A percentile compares a stretch with the other conserved stretches of the same genome.
phyloP scores from a whole-genome alignment of 2,113 vertebrate species.

The Macrotus californicus region DNA sequence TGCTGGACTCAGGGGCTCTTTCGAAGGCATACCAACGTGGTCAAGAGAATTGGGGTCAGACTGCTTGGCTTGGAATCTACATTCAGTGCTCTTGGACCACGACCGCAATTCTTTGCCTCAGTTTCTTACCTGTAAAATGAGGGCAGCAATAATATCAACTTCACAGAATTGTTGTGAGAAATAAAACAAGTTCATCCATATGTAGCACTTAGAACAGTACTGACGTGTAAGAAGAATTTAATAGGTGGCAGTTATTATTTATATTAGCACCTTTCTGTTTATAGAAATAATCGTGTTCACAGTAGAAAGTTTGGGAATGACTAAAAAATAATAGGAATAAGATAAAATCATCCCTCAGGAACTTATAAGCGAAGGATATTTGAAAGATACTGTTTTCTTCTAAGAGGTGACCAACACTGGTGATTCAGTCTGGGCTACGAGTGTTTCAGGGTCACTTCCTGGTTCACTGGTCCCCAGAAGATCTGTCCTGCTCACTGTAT shows the following conservation, averaged over 20 bases:
- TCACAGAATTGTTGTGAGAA: neutral
- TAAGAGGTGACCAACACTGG: neutral
- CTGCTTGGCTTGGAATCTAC: neutral
- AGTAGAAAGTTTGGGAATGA: neutral
- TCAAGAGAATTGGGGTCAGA: neutral
- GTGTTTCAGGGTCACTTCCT: neutral
- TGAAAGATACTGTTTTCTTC: neutral
- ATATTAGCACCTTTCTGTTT: neutral
- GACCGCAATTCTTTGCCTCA: neutral
- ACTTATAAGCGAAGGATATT: neutral
- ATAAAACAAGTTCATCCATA: neutral
- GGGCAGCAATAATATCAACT: neutral
- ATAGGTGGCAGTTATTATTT: neutral
- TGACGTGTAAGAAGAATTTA: neutral
- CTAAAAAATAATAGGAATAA: neutral
- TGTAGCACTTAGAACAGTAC: neutral
- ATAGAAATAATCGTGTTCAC: neutral
- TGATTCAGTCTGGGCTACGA: neutral
- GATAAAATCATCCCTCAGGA: neutral
- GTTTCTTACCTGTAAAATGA: neutral
- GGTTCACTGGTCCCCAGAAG: neutral
- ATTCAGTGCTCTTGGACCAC: neutral
- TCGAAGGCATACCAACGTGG: neutral
- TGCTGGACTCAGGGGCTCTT: neutral
- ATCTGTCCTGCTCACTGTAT: neutral